Conservation (phyloP, 1,140 invertebrate species). For the Aphis gossypii region DNA sequence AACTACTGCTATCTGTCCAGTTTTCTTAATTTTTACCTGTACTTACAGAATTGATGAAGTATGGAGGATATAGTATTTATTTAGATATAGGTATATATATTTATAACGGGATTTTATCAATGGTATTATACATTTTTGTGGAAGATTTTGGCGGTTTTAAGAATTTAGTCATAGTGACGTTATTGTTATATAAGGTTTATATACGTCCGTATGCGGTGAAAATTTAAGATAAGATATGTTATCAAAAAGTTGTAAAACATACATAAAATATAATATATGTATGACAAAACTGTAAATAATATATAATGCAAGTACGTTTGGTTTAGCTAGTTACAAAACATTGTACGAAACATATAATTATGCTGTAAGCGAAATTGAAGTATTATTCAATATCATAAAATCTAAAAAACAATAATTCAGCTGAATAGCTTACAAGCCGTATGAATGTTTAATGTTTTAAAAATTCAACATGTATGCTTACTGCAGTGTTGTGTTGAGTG, state of each 20-base stretch:
- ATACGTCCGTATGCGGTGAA: neutral
- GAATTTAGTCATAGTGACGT: neutral
- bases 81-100: neutral
- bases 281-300: neutral
- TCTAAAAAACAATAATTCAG: neutral
- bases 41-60: neutral
- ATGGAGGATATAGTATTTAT: neutral
- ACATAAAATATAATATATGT: neutral
- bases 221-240: conserved; percentile 5
- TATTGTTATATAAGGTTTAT: neutral
- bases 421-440: neutral
- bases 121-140: neutral
- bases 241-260: neutral
- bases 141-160: neutral
- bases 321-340: neutral
- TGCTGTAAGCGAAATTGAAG: neutral
- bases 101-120: neutral
- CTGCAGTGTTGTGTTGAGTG: neutral
- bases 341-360: neutral
- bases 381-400: neutral
- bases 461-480: neutral
- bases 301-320: neutral
- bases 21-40: neutral
- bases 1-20: neutral
- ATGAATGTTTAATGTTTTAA: neutral